Conservation (phyloP, 1,140 invertebrate species). For the Cyclargus thomasi region DNA sequence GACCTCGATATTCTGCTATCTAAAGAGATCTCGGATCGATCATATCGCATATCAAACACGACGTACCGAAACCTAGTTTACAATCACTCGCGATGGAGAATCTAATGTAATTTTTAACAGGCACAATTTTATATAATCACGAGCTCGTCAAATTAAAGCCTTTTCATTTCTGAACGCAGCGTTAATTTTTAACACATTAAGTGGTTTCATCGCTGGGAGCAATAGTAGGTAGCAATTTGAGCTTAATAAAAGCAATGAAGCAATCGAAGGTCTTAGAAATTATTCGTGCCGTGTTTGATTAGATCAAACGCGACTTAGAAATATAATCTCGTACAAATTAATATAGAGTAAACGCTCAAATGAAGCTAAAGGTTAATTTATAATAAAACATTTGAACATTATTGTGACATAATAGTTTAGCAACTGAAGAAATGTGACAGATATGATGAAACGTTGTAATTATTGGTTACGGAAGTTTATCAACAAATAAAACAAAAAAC, state of each 20-base stretch:
- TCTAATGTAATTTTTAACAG: slow-evolving; percentile 21
- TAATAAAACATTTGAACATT: not conserved
- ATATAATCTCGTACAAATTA: not conserved
- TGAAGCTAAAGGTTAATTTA: not conserved
- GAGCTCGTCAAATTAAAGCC: slow-evolving; percentile 3
- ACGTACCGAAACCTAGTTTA: slow-evolving; percentile 44
- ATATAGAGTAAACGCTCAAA: not conserved
- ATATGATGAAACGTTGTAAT: slow-evolving; percentile 5
- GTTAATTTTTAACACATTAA: slow-evolving; percentile 5
- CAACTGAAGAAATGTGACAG: slow-evolving; percentile 5
- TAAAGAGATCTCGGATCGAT: slow-evolving; percentile 54
- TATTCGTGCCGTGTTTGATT: not conserved
- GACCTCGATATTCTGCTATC: slow-evolving; percentile 53
- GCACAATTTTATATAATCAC: slow-evolving; percentile 20
- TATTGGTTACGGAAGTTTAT: slow-evolving; percentile 3
- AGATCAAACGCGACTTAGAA: not conserved
- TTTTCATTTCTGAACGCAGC: not conserved
- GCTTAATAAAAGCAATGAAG: not conserved
- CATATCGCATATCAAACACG: slow-evolving; percentile 49
- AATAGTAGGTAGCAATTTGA: not conserved
- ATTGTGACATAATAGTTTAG: slow-evolving; percentile 6
- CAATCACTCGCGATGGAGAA: slow-evolving; percentile 19
- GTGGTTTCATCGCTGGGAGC: not conserved
- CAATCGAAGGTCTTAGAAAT: not conserved
- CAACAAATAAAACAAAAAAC: slow-evolving; percentile 11